phyloP scores from a whole-genome alignment of 2,797 vertebrate genomes.

The Myotis findleyi region DNA sequence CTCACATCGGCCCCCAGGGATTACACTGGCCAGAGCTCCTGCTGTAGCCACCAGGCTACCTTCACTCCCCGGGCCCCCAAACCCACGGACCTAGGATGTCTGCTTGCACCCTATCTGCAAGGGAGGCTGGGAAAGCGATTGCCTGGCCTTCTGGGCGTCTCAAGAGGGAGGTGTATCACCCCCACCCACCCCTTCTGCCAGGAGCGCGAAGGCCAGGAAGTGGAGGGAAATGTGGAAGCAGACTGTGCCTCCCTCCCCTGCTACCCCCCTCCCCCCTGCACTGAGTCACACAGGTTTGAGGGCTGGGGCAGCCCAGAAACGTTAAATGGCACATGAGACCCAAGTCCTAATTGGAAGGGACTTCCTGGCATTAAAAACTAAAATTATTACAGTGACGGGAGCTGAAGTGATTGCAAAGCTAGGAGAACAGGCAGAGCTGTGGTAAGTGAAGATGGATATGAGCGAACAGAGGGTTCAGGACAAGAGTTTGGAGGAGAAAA shows the following conservation, averaged over 20 bases:
- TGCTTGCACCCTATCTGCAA: not conserved
- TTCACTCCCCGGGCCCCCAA: not conserved
- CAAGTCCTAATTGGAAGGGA: not conserved
- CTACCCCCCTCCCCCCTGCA: fast-evolving
- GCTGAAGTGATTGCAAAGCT: not conserved
- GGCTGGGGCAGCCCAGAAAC: not conserved
- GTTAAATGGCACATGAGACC: not conserved
- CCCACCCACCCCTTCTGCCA: not conserved
- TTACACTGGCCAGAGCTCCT: not conserved
- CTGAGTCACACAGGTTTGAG: not conserved
- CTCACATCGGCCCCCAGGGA: not conserved
- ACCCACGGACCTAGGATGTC: fast-evolving
- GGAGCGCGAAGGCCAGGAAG: not conserved
- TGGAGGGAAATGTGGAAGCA: not conserved
- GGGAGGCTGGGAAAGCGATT: not conserved
- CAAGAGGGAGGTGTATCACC: not conserved
- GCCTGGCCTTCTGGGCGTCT: not conserved
- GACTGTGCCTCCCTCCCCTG: not conserved
- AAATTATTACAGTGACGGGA: not conserved
- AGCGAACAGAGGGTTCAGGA: not conserved
- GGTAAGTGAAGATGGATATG: not conserved
- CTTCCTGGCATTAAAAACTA: not conserved
- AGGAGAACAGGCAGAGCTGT: not conserved
- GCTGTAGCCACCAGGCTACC: not conserved
- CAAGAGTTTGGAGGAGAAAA: not conserved